A percentile compares a stretch with the other conserved stretches of the same genome.
These are phyloP conservation scores for Alligator sinensis DNA, from an alignment of 2,113 vertebrate species.

Conservation along the genomic window DNA sequence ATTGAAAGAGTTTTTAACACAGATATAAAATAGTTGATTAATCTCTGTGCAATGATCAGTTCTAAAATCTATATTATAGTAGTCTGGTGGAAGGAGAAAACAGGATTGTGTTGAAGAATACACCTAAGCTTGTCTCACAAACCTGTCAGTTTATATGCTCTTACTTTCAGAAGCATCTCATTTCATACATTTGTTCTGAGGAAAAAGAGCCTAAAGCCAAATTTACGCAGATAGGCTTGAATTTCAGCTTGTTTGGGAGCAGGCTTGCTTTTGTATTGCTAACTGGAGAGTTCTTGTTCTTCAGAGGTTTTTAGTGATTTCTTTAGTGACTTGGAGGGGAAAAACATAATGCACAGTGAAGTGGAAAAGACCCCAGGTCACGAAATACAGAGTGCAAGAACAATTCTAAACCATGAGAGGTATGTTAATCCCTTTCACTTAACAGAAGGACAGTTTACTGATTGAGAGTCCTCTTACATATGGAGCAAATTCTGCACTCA, in stretches of 20 bases:
- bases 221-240: background rate
- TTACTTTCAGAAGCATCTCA: slow-evolving; percentile 17
- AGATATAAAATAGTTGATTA: background rate
- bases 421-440: slow-evolving; percentile 46
- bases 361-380: slow-evolving; percentile 3
- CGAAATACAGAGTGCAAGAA: background rate
- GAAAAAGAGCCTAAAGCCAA: background rate
- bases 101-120: background rate
- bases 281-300: slow-evolving; percentile 27
- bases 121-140: slow-evolving; percentile 8
- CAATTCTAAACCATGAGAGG: slow-evolving; percentile 35
- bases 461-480: background rate
- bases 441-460: slow-evolving; percentile 22
- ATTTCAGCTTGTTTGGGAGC: background rate
- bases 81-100: background rate
- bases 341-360: background rate
- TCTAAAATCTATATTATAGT: background rate
- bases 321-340: background rate
- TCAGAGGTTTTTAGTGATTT: slow-evolving; percentile 20
- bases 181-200: background rate
- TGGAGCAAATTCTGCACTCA: slow-evolving; percentile 15
- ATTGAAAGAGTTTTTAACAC: background rate
- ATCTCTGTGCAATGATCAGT: background rate
- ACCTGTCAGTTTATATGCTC: background rate
- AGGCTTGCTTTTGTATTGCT: background rate